Percentiles rank a stretch among this genome's conserved stretches.
Conservation (phyloP, 1,140 invertebrate species). For the Diploscapter pachys region DNA sequence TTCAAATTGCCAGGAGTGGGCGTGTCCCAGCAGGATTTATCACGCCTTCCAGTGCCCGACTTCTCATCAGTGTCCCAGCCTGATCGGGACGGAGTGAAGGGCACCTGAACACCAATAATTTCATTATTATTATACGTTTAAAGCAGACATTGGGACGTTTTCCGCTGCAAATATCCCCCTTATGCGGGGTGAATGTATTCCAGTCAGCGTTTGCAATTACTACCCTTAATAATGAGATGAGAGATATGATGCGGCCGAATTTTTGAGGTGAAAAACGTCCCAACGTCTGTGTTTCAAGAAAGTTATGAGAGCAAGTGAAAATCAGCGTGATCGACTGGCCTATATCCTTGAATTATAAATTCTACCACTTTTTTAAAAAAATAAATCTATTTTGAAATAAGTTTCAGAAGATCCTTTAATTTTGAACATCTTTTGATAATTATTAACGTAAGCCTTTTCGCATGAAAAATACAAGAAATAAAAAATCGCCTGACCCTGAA, state of each 20-base stretch:
- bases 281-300: too few species aligned
- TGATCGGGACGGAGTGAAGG: slow-evolving; percentile 66
- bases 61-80: slow-evolving; percentile 79
- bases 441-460: neutral
- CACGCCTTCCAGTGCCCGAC: slow-evolving; percentile 61
- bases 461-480: neutral
- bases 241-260: too few species aligned
- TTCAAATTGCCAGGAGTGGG: slow-evolving; percentile 71
- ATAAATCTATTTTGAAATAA: slow-evolving; percentile 41
- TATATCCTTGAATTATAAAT: slow-evolving; percentile 68
- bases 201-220: too few species aligned
- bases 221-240: too few species aligned
- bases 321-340: slow-evolving; percentile 60
- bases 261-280: too few species aligned
- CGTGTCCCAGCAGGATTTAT: slow-evolving; percentile 81
- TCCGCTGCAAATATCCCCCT: too few species aligned
- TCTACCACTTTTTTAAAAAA: slow-evolving; percentile 39
- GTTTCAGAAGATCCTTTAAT: neutral
- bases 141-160: too few species aligned
- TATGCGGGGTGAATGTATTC: too few species aligned
- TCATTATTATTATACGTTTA: too few species aligned
- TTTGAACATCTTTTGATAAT: neutral
- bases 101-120: slow-evolving; percentile 62
- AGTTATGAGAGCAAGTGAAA: too few species aligned
- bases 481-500: slow-evolving; percentile 13